phyloP scores from a whole-genome alignment of 2,888 invertebrate species.

The Spodoptera littoralis region DNA sequence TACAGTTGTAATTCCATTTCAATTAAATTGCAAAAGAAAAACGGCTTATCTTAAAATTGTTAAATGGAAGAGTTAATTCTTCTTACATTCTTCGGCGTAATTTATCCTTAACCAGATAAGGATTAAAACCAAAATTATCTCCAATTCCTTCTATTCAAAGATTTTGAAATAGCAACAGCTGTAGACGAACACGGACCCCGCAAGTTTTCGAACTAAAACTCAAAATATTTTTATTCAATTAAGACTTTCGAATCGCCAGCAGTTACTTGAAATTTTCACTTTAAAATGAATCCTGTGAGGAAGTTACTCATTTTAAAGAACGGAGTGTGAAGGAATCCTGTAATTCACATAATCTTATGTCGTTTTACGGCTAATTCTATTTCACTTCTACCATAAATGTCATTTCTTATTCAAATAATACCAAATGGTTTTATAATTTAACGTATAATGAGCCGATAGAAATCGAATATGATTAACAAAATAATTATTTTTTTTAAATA shows the following conservation, averaged over 20 bases:
- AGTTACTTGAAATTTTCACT: constrained; percentile 36
- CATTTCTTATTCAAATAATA: no score
- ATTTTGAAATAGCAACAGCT: constrained; percentile 37
- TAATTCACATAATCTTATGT: neutral
- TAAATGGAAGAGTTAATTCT: no score
- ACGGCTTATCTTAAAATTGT: no score
- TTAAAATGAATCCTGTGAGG: constrained; percentile 22
- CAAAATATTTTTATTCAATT: constrained; percentile 49
- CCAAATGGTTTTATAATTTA: no score
- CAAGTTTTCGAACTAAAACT: constrained; percentile 43
- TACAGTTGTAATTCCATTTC: no score
- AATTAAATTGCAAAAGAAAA: no score
- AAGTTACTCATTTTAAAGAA: constrained; percentile 10
- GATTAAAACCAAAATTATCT: constrained; percentile 11
- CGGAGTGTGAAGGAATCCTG: neutral
- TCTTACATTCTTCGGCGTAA: no score
- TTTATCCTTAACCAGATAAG: constrained; percentile 1
- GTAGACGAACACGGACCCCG: constrained; percentile 20
- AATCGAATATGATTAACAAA: no score
- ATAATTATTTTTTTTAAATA: neutral
- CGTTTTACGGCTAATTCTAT: neutral
- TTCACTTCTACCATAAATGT: no score
- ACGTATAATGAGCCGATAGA: no score
- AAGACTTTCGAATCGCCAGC: constrained; percentile 41
- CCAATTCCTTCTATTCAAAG: constrained; percentile 13